A percentile compares a stretch with the other conserved stretches of the same genome.
Conservation (phyloP, 2,797 vertebrate species). For the Helostoma temminkii region DNA sequence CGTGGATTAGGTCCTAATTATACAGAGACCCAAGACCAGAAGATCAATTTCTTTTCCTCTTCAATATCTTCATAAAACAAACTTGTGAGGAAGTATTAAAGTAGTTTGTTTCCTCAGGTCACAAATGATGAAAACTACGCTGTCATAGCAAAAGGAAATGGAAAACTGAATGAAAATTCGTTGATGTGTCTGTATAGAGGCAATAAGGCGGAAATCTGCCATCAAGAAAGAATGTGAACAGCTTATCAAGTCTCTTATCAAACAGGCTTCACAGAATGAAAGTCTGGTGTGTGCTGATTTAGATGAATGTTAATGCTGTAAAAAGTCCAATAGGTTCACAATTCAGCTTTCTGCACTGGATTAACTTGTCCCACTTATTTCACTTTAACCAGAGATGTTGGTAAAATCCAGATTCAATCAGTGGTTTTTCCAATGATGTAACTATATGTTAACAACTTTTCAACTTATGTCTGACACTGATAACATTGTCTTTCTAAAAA, state of each 20-base stretch:
- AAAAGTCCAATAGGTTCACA: not conserved
- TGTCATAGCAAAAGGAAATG: not conserved
- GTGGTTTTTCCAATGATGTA: not conserved
- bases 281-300: not conserved
- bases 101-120: not conserved
- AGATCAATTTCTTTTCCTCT: not conserved
- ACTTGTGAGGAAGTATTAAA: not conserved
- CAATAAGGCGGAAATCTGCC: conserved; percentile 10
- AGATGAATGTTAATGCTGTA: not conserved
- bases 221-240: conserved; percentile 37
- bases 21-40: not conserved
- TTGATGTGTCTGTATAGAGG: not conserved
- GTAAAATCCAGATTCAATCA: not conserved
- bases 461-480: not conserved
- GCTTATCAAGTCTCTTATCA: conserved; percentile 10
- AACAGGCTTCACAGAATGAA: conserved; percentile 13
- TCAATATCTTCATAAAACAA: not conserved
- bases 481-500: not conserved
- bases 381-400: not conserved
- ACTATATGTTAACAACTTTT: not conserved
- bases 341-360: not conserved
- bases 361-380: not conserved
- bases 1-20: not conserved
- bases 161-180: not conserved
- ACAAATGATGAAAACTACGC: not conserved